phyloP scores from a whole-genome alignment of 2,113 vertebrate genomes.

The Rhipidura dahli region DNA sequence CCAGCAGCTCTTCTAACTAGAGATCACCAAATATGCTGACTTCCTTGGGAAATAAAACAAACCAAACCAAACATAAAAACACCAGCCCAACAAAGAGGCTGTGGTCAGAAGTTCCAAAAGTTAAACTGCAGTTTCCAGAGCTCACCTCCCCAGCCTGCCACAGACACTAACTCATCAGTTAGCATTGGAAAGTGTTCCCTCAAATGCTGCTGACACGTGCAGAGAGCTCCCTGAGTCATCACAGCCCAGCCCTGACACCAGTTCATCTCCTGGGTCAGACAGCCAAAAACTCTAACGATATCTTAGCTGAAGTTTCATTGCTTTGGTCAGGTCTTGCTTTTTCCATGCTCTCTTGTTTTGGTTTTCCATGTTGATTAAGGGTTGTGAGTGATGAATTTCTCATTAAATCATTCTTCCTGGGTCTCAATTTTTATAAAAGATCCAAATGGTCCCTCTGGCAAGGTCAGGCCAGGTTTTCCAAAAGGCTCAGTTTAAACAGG shows the following conservation, averaged over 20 bases:
- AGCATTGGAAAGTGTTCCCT: background rate
- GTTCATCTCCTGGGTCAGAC: background rate
- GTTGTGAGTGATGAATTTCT: background rate
- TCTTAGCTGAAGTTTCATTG: background rate
- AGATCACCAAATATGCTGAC: background rate
- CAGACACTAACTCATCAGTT: background rate
- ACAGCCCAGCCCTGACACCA: background rate
- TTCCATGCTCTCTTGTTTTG: background rate
- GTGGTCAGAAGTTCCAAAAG: background rate
- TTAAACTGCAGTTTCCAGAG: background rate
- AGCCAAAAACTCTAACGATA: background rate
- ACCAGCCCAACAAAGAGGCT: background rate
- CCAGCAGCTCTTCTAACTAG: background rate
- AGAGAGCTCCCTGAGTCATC: background rate
- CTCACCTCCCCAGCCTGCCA: background rate
- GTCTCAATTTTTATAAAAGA: background rate
- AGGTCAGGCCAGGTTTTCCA: constrained; percentile 51
- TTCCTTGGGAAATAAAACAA: background rate
- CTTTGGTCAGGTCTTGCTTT: background rate
- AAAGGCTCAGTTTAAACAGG: background rate
- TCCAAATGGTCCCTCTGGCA: background rate
- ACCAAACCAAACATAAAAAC: accelerated
- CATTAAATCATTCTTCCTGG: background rate
- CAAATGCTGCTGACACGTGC: background rate
- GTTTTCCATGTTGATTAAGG: background rate